phyloP scores from a whole-genome alignment of 2,888 invertebrate species.

The Apantesis nais region DNA sequence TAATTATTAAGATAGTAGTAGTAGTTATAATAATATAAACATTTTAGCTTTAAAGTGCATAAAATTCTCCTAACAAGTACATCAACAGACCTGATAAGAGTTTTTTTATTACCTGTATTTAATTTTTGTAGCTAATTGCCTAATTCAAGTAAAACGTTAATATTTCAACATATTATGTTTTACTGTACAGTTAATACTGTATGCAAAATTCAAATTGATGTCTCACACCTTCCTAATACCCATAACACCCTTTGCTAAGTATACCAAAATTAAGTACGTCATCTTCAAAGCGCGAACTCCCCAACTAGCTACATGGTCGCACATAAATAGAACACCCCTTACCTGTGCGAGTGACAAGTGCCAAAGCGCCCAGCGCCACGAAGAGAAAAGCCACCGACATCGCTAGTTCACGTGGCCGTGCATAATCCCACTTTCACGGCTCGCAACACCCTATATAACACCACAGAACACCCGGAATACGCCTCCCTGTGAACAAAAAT shows the following conservation, averaged over 20 bases:
- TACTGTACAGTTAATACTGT: neutral
- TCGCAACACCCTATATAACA: slow-evolving; percentile 56
- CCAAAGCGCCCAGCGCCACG: slow-evolving; percentile 71
- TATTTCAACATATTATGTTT: neutral
- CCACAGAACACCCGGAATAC: slow-evolving; percentile 48
- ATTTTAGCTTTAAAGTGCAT: too few relatives aligned
- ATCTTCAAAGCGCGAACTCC: slow-evolving; percentile 17
- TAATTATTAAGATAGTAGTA: too few relatives aligned
- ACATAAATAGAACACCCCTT: slow-evolving; percentile 49
- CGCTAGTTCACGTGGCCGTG: slow-evolving; percentile 69
- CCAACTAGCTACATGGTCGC: slow-evolving; percentile 29
- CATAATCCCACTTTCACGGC: slow-evolving; percentile 71
- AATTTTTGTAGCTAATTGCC: too few relatives aligned
- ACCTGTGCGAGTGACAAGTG: slow-evolving; percentile 76
- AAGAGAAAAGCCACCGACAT: slow-evolving; percentile 73
- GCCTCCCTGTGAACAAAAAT: slow-evolving; percentile 65
- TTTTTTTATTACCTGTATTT: too few relatives aligned
- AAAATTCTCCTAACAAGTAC: too few relatives aligned
- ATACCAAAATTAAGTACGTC: neutral
- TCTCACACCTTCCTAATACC: neutral
- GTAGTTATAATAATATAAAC: too few relatives aligned
- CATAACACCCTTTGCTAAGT: neutral
- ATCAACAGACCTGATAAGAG: too few relatives aligned
- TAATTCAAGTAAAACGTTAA: too few relatives aligned
- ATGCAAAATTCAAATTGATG: neutral